Evolutionary conservation across 2,113 vertebrate genomes (phyloP), one percentile per base, ranked within the genome.

Genomic region (Ceratotherium simum): DNA sequence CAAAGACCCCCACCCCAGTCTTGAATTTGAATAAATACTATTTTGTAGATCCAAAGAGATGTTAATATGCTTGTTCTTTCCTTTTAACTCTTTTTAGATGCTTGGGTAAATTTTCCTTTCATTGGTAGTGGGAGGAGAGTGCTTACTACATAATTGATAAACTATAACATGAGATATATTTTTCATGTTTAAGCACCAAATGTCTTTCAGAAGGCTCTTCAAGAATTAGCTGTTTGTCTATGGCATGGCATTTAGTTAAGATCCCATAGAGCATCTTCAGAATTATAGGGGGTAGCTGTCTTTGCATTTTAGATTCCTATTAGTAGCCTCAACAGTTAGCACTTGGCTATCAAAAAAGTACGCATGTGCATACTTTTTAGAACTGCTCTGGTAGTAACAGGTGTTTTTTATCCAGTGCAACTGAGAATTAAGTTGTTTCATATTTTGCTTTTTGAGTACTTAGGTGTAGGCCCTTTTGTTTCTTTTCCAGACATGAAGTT

Each of bases 1-100:
- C 21, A 42, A 72, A 88, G 46, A 65, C 51, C 51, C 33, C 65
- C 33, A 36, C 21, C 17, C 58, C 96, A 62, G 42, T 64, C 33
- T 81, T 89, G 29, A 96, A 18, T 94, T 87, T 84, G 60, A 86
- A 73, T 72, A 65, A 85, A 67, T 76, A 80, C 21, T 23, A 48
- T 92, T 70, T 96, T 83, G 23, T 86, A 70, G 14, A n/a, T 70
- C 67, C 60, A 70, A 54, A 85, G 51, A 56, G 33, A 84, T 60
- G 10, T 46, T 69, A 54, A 48, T 39, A 8, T 58, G 6, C 48
- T 78, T 83, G 6, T 88, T 46, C 14, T 56, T 83, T 79, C 42
- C 25, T 75, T 70, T 80, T 72, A 56, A 62, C 31, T 87, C 11
- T 69, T 84, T 90, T 80, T 33, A 69, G 60, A 9, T 36, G 3